Evolutionary conservation across 2,797 vertebrate genomes (phyloP).

Genomic region (Choloepus didactylus): DNA sequence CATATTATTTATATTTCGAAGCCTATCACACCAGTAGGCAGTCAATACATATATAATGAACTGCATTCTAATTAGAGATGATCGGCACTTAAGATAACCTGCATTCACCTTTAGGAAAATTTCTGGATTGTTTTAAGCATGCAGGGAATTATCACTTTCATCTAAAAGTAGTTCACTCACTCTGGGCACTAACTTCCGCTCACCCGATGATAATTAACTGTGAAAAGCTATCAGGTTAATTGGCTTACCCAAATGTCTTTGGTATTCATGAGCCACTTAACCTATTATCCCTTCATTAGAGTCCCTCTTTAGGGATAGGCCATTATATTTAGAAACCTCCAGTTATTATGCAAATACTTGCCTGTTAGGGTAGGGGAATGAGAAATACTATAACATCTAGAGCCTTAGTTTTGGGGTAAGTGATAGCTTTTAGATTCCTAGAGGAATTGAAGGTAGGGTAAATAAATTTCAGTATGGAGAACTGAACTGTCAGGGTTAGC

Average conservation of each 20-base stretch:
- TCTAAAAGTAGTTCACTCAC: slow-evolving; percentile 70
- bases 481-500: neutral
- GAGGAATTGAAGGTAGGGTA: neutral
- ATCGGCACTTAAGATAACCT: neutral
- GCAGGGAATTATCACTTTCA: slow-evolving; percentile 57
- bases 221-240: slow-evolving; percentile 77
- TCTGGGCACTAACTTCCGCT: slow-evolving; percentile 69
- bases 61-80: slow-evolving; percentile 55
- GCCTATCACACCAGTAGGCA: neutral
- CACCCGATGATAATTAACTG: slow-evolving; percentile 75
- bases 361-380: neutral
- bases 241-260: slow-evolving; percentile 79
- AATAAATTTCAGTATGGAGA: neutral
- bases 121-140: slow-evolving; percentile 38
- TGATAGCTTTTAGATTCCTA: slow-evolving; percentile 31
- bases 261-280: slow-evolving; percentile 75
- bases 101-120: slow-evolving; percentile 28
- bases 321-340: slow-evolving; percentile 74
- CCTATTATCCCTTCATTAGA: slow-evolving; percentile 79
- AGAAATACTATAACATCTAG: slow-evolving; percentile 43
- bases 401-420: slow-evolving; percentile 24
- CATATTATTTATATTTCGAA: neutral
- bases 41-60: neutral
- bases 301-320: slow-evolving; percentile 72
- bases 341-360: slow-evolving; percentile 73